These are phyloP conservation scores for Deilephila porcellus DNA, from an alignment of 2,888 invertebrate genomes.

Conservation along the genomic window DNA sequence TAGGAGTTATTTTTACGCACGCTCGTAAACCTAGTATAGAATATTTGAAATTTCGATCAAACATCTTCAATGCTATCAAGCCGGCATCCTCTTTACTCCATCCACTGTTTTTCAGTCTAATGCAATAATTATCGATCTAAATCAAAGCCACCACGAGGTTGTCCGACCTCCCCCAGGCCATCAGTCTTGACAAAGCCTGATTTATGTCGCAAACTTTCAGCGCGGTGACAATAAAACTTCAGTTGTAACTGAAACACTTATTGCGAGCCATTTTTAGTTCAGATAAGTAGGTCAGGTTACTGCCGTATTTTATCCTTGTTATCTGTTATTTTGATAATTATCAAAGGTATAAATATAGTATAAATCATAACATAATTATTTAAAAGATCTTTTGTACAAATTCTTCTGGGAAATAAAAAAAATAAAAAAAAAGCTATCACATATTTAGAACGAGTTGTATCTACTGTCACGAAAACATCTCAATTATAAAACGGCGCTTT, in stretches of 20 bases:
- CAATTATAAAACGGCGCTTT: too few relatives aligned
- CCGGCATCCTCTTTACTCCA: neutral
- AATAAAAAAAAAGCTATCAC: too few relatives aligned
- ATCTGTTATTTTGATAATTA: neutral
- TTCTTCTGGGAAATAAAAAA: too few relatives aligned
- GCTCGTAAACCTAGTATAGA: too few relatives aligned
- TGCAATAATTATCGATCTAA: constrained; percentile 12
- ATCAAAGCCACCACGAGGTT: neutral
- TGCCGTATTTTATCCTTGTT: neutral
- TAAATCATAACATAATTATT: too few relatives aligned
- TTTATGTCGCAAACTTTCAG: constrained; percentile 75
- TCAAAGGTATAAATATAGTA: too few relatives aligned
- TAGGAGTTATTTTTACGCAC: too few relatives aligned
- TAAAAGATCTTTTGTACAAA: too few relatives aligned
- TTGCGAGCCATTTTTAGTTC: constrained; percentile 52
- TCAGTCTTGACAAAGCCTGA: constrained; percentile 59
- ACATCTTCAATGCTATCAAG: neutral
- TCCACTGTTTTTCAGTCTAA: neutral
- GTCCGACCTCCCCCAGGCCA: constrained; percentile 15
- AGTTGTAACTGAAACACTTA: constrained; percentile 62
- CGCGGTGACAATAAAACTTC: constrained; percentile 80
- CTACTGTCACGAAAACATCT: too few relatives aligned
- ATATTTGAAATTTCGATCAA: neutral
- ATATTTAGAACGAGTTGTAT: too few relatives aligned
- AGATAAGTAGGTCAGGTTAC: constrained; percentile 6